phyloP scores from a whole-genome alignment of 1,140 invertebrate species.

The Nymphalis io region DNA sequence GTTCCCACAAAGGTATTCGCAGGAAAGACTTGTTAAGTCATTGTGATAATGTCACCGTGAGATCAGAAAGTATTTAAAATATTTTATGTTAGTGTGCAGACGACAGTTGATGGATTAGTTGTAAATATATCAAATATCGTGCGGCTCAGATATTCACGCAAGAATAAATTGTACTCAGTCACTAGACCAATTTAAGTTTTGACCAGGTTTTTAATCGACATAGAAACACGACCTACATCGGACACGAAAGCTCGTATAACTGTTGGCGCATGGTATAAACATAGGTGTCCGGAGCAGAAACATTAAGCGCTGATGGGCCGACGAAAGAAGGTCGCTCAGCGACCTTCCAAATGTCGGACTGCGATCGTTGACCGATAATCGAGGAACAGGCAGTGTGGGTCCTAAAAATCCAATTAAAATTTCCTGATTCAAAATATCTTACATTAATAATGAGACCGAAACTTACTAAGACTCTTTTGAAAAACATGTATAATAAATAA shows the following conservation, averaged over 20 bases:
- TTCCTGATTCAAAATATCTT: constrained; percentile 6
- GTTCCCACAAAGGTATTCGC: constrained; percentile 73
- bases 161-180: constrained; percentile 49
- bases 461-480: background rate
- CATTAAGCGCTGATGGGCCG: constrained; percentile 57
- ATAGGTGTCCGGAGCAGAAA: constrained; percentile 59
- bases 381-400: constrained; percentile 30
- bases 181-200: constrained; percentile 63
- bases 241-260: constrained; percentile 73
- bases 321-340: constrained; percentile 73
- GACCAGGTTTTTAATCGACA: constrained; percentile 65
- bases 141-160: constrained; percentile 44
- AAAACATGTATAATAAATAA: too few species aligned
- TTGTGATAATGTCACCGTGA: constrained; percentile 70
- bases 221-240: constrained; percentile 74
- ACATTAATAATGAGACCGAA: background rate
- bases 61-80: constrained; percentile 53
- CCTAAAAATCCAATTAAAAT: constrained; percentile 37
- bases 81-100: constrained; percentile 16
- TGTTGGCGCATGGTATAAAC: constrained; percentile 70
- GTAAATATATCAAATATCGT: constrained; percentile 52
- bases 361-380: constrained; percentile 64
- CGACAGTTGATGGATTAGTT: constrained; percentile 41
- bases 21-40: constrained; percentile 68
- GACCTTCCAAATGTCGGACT: constrained; percentile 72